phyloP scores from a whole-genome alignment of 2,113 vertebrate species.

The Scartelaos histophorus region DNA sequence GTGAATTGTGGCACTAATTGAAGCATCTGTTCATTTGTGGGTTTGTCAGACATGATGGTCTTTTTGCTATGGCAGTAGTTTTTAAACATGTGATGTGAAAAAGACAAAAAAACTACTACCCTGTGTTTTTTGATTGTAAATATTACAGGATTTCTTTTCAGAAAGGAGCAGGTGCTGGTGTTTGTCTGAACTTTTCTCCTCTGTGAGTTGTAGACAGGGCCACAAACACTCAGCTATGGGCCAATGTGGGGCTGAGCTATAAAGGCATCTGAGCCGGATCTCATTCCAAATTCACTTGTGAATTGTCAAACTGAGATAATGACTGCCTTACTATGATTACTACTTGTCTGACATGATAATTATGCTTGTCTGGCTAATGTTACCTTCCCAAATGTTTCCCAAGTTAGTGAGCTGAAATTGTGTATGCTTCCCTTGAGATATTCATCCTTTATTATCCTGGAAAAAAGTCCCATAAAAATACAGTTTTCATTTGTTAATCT shows the following conservation, averaged over 20 bases:
- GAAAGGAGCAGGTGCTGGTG: constrained; percentile 18
- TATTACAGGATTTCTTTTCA: constrained; percentile 13
- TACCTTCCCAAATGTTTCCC: not conserved
- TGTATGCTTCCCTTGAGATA: no score
- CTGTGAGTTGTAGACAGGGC: constrained; percentile 36
- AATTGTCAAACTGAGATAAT: constrained; percentile 33
- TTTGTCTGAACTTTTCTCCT: constrained; percentile 28
- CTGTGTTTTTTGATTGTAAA: no score
- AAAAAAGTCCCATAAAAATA: no score
- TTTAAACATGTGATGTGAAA: no score
- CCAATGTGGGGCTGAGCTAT: not conserved
- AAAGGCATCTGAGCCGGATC: constrained; percentile 14
- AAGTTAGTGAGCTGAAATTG: not conserved
- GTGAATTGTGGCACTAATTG: constrained; percentile 72
- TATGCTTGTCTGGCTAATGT: constrained; percentile 31
- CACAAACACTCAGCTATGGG: constrained; percentile 42
- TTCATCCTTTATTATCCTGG: no score
- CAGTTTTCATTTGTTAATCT: no score
- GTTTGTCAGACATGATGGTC: constrained; percentile 23
- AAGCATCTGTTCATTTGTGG: constrained; percentile 70
- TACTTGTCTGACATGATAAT: constrained; percentile 32
- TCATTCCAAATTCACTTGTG: not conserved
- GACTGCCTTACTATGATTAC: constrained; percentile 17
- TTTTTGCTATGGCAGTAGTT: no score
- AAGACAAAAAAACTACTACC: no score